Base-by-base conservation (phyloP, 2,797 vertebrate genomes). In the Galago senegalensis region DNA sequence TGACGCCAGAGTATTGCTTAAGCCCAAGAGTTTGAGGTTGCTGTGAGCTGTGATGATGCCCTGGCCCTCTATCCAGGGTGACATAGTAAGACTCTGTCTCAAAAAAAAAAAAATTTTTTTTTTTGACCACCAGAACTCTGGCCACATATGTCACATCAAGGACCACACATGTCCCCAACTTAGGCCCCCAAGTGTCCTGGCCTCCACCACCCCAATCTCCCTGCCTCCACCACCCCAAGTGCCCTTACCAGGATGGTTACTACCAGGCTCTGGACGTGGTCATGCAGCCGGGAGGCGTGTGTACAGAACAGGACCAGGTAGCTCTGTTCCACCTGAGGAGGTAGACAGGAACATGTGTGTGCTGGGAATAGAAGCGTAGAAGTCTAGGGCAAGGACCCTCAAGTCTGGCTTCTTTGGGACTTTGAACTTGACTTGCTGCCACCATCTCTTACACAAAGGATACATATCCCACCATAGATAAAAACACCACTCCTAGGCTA, bases 271-370 rank as follows among this genome's bases (percentile, higher is more conserved):
- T 99, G 99, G 98, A 99, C 99, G 92, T 99, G 99, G 80, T 99
- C 99, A 63, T 98, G 99, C 86, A 99, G 99, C 97, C 98, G 98
- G 7, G 99, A 98, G 3, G 99, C 99, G 0, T 99, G 99, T 9
- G 99, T 99, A 97, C 99, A 99, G 99, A 99, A 99, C 73, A 99
- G 99, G 97, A 99, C 99, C 84, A 99, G 99, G 98, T 99, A 99
- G 98, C 99, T 99, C 98, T 99, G 99, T 61, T 99, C 99, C 98
- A 99, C 98, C 99, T 99, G 99, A 95, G 89, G 97, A 98, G 65
- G 34, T 3, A 2, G 21, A 65, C 21, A 31, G 88, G 77, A 86
- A 37, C 6, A 34, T 65, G 27, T 0, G 0, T 56, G 25, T 14
- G 13, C 43, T 37, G 23, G n/a, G 76, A 73, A 69, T 0, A 23